A percentile compares a stretch with the other conserved stretches of the same genome.
Conservation (phyloP, 35 echinoderm and acorn worm genomes). For the Apostichopus parvimensis region DNA sequence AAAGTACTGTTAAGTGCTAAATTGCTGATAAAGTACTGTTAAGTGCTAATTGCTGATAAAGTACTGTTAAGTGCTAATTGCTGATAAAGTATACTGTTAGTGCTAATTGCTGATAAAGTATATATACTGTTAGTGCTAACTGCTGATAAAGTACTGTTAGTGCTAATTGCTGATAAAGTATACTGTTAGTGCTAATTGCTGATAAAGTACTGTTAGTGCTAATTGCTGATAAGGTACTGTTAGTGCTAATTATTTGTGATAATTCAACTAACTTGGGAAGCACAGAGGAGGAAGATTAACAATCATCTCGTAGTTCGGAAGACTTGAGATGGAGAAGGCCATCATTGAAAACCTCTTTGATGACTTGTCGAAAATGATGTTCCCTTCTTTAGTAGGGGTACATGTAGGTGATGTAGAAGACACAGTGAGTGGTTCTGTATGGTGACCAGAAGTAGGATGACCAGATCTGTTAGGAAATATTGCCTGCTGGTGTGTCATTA, state of each 20-base stretch:
- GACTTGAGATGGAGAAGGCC: constrained; percentile 52
- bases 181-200: too few species aligned
- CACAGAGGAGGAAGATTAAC: constrained; percentile 77
- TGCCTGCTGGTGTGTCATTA: constrained; percentile 68
- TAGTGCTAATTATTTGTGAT: neutral
- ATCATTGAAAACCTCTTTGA: constrained; percentile 77
- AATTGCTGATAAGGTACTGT: too few species aligned
- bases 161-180: too few species aligned
- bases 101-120: too few species aligned
- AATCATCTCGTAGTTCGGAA: constrained; percentile 89
- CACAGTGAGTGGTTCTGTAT: constrained; percentile 22
- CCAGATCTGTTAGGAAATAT: constrained; percentile 70
- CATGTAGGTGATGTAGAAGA: constrained; percentile 29
- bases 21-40: too few species aligned
- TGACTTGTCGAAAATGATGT: neutral
- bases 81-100: too few species aligned
- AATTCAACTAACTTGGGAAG: constrained; percentile 82
- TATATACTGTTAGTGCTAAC: too few species aligned
- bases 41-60: too few species aligned
- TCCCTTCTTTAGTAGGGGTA: neutral
- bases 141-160: too few species aligned
- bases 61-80: too few species aligned
- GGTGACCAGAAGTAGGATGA: neutral
- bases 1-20: too few species aligned
- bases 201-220: too few species aligned